These are phyloP conservation scores for Antitype chi DNA, from an alignment of 2,888 invertebrate species.

Conservation along the genomic window DNA sequence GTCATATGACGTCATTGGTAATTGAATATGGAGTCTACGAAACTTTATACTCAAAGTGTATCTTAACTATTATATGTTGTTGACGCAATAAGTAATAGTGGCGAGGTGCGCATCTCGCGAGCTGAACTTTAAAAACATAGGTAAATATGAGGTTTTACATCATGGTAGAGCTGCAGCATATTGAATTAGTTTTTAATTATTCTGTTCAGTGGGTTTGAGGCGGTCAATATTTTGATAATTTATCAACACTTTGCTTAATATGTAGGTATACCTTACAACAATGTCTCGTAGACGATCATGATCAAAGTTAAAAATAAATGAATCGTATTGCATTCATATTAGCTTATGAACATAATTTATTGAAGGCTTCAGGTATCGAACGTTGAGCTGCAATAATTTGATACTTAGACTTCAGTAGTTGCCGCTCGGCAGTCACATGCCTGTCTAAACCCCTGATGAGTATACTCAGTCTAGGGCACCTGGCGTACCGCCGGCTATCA, in stretches of 20 bases:
- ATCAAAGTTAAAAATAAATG: background rate
- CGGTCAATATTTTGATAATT: background rate
- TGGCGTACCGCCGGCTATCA: too few species aligned
- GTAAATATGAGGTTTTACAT: background rate
- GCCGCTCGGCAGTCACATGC: background rate
- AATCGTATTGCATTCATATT: background rate
- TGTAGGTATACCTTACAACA: background rate
- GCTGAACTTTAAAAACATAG: background rate
- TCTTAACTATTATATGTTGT: background rate
- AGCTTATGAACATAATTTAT: background rate
- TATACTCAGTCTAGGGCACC: background rate
- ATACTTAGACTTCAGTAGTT: background rate
- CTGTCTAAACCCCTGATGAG: constrained; percentile 21
- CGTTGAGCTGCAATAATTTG: constrained; percentile 13
- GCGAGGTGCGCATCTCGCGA: too few species aligned
- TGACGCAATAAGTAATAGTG: constrained; percentile 4
- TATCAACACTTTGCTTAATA: background rate
- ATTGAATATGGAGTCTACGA: constrained; percentile 1
- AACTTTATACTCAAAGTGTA: constrained; percentile 1
- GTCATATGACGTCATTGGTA: constrained; percentile 9
- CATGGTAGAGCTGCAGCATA: background rate
- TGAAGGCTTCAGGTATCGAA: background rate
- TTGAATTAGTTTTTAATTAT: background rate
- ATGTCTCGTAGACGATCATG: background rate
- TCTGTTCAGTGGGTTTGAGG: background rate